Evolutionary conservation across 2,888 invertebrate species (phyloP).

Genomic region (Petrophora chlorosata): DNA sequence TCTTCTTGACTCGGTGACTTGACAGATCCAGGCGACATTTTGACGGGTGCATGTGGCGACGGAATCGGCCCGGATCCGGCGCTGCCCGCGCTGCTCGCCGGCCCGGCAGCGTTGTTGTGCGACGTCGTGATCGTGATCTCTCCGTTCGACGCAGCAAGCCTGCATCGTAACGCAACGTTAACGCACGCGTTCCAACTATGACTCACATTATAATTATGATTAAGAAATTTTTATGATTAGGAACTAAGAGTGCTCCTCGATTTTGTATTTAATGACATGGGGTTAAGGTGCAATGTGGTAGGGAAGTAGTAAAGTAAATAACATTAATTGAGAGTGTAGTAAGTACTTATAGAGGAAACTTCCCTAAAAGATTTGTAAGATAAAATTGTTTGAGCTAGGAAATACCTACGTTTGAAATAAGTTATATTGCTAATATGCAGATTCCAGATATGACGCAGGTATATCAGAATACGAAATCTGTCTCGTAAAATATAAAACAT

Average conservation of each 20-base stretch:
- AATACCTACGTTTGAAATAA: no score
- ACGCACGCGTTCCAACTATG: conserved; percentile 21
- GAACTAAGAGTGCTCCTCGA: conserved; percentile 6
- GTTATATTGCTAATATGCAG: background rate
- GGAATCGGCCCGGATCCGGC: conserved; percentile 74
- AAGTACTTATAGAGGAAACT: conserved; percentile 17
- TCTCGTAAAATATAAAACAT: no score
- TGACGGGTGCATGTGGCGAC: conserved; percentile 82
- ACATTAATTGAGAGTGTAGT: conserved; percentile 22
- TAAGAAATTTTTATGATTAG: conserved; percentile 14
- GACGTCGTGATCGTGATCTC: conserved; percentile 93
- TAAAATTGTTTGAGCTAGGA: no score
- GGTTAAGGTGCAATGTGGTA: conserved; percentile 15
- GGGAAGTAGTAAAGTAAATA: conserved; percentile 16
- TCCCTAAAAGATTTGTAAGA: conserved; percentile 5
- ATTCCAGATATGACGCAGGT: no score
- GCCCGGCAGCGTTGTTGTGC: conserved; percentile 81
- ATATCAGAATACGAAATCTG: no score
- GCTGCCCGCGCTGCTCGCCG: conserved; percentile 78
- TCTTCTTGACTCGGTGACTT: conserved; percentile 87
- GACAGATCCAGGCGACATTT: conserved; percentile 86
- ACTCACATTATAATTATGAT: conserved; percentile 31
- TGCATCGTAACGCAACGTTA: conserved; percentile 24
- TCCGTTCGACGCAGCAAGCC: conserved; percentile 87
- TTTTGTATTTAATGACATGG: conserved; percentile 11